Evolutionary conservation across 2,888 invertebrate species (phyloP).

Genomic region (Archips xylosteana): DNA sequence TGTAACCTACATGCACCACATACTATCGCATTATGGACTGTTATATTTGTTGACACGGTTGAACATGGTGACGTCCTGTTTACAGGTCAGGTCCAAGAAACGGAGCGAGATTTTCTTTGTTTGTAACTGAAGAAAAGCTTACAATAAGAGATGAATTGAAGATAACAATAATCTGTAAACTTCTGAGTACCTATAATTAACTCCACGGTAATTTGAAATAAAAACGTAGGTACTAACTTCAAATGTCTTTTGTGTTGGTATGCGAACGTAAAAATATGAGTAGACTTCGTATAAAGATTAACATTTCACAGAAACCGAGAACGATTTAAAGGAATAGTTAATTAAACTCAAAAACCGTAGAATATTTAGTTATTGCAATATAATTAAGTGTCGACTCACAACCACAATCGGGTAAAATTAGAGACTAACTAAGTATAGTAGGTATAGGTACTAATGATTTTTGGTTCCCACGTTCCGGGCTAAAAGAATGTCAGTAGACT

Average conservation of each 20-base stretch:
- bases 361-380: neutral
- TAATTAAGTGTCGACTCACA: neutral
- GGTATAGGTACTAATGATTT: neutral
- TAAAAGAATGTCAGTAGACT: conserved; percentile 7
- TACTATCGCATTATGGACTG: conserved; percentile 36
- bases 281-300: no score
- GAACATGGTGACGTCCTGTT: conserved; percentile 2
- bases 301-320: no score
- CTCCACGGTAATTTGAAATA: no score
- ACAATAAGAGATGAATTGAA: neutral
- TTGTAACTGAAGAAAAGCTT: neutral
- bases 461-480: neutral
- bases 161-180: no score
- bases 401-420: neutral
- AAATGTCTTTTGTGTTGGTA: no score
- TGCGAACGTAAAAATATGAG: no score
- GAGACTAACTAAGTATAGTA: neutral
- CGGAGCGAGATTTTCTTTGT: neutral
- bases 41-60: conserved; percentile 55
- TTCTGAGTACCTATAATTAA: no score
- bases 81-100: neutral
- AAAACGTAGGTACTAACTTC: no score
- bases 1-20: conserved; percentile 39
- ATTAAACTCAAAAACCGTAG: no score
- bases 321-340: no score